Conservation (phyloP, 2,113 vertebrate genomes). For the Clarias magur region DNA sequence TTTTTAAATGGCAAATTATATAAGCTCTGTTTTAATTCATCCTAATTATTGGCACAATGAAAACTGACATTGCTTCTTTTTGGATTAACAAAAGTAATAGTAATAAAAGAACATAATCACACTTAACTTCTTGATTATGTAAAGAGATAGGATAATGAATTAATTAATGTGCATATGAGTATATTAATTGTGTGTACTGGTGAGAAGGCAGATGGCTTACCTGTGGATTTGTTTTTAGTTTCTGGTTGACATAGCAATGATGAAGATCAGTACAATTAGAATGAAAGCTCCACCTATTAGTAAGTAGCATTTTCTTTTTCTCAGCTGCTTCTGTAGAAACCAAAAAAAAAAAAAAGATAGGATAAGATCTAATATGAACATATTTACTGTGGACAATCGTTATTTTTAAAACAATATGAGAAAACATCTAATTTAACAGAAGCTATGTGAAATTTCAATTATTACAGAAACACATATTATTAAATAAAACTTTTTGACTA, state of each 20-base stretch:
- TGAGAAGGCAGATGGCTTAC: conserved; percentile 57
- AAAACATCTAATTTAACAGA: not conserved
- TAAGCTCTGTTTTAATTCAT: not conserved
- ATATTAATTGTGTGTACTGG: conserved; percentile 4
- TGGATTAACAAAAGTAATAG: not conserved
- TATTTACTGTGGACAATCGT: not conserved
- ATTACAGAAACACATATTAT: no score
- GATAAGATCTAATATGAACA: not conserved
- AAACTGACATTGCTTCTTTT: not conserved
- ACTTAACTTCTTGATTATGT: not conserved
- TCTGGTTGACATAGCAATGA: conserved; percentile 71
- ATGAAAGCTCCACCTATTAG: conserved; percentile 62
- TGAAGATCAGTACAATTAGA: conserved; percentile 70
- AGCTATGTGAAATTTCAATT: not conserved
- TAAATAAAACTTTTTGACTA: no score
- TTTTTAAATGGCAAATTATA: not conserved
- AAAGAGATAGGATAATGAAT: not conserved
- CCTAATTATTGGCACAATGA: not conserved
- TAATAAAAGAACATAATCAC: not conserved
- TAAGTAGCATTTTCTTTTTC: conserved; percentile 76
- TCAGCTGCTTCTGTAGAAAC: conserved; percentile 68
- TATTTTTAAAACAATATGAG: not conserved
- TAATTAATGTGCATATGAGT: not conserved
- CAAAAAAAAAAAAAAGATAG: not conserved
- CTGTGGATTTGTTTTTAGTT: conserved; percentile 64